Evolutionary conservation across 1,140 invertebrate species (phyloP), one percentile per base, ranked within the genome.

Genomic region (Octopus bimaculoides): DNA sequence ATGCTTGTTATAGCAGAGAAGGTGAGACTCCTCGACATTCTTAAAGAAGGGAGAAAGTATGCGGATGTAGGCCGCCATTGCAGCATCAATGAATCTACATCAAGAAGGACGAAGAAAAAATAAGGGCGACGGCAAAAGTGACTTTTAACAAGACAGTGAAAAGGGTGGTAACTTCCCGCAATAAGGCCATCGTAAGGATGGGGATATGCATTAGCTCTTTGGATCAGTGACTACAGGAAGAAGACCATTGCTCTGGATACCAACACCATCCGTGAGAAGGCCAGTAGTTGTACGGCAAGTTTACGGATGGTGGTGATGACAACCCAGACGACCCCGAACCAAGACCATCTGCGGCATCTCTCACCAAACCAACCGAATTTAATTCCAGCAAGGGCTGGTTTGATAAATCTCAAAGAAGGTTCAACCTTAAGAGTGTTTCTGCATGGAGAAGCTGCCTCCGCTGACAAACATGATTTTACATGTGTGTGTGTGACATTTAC

Each of bases 131-230:
- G 61, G 61, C 61, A 66, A n/a, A 66, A 66, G 61, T 66, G 61
- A 10, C 61, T n/a, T 66, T 66, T 66, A 66, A 66, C 61, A 9
- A 66, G 61, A 66, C 9, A 66, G 61, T n/a, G 61, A 66, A 66
- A 66, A 66, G 61, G 61, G 61, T 66, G 61, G 61, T 66, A 66
- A 66, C 61, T 66, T 66, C 61, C 61, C 61, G 61, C 61, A 66
- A 66, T 66, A 66, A 66, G 61, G 61, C 61, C 61, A 66, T 66
- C n/a, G 61, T 66, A n/a, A 66, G n/a, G n/a, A 66, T 66, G 61
- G 61, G n/a, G 61, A n/a, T n/a, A n/a, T 66, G 61, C 61, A 66
- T 66, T 66, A n/a, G 61, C 61, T n/a, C 61, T 66, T 66, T 66
- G 61, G 61, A 66, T 66, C 61, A 66, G 61, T 66, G 61, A 66